Evolutionary conservation across 1,140 invertebrate genomes (phyloP), one percentile per base, ranked within the genome.

Genomic region (Heliconius nattereri): DNA sequence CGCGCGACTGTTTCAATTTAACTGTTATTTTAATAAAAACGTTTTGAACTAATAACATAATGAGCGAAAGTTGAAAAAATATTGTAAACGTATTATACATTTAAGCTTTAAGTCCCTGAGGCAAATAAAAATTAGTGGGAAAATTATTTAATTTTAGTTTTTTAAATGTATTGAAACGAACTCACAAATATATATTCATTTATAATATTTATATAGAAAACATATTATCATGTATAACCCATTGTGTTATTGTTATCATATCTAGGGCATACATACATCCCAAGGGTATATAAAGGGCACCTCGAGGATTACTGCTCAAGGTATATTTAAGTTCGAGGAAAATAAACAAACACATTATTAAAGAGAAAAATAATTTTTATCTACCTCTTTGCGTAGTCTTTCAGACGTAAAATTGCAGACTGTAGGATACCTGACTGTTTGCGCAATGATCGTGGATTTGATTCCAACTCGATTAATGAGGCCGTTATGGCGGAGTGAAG

Each of bases 31-130:
- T 60, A n/a, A 60, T 23, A 60, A 57, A 57, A 60, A 60, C 20
- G 3, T n/a, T 60, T 60, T 60, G n/a, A 60, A 60, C 54, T 60
- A 60, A 60, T 60, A 60, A 54, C 20, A 54, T 54, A 54, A 54
- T 54, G 52, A 60, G 54, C 54, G 54, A 60, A 60, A 11, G 54
- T 60, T 66, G 0, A 26, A 29, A 66, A 66, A 29, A 66, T 19
- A 66, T 29, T 66, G 13, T 26, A 29, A 29, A 26, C 13, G 60
- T 29, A 8, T 9, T 29, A 16, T 29, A 16, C 26, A 66, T 29
- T 26, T 29, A 26, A 66, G 60, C 9, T 60, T 66, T 13, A 66
- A 66, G 26, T 66, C 23, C 54, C 60, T 29, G 60, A 66, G 26
- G 60, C 60, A 1, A 66, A 66, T 66, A 66, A 66, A 57, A 66